phyloP scores from a whole-genome alignment of 2,113 vertebrate species.

The Cyanistes caeruleus region DNA sequence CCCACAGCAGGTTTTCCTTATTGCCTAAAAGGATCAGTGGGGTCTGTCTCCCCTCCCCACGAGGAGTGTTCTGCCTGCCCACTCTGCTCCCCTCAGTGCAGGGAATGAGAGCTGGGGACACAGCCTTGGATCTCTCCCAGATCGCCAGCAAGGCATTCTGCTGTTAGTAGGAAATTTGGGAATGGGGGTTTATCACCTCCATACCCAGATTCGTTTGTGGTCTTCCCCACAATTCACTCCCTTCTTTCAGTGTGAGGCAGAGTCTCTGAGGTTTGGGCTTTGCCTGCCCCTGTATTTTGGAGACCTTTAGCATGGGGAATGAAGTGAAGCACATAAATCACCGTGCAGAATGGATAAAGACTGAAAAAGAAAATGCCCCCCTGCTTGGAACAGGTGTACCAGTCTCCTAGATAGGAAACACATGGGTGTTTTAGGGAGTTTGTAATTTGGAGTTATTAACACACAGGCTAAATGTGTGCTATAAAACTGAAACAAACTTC shows the following conservation, averaged over 20 bases:
- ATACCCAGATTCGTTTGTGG: not conserved
- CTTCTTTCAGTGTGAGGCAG: not conserved
- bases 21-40: not conserved
- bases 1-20: not conserved
- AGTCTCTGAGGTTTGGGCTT: not conserved
- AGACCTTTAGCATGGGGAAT: not conserved
- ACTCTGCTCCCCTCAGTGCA: not conserved
- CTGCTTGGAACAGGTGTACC: not conserved
- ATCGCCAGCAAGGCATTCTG: not conserved
- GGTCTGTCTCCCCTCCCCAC: not conserved
- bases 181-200: no score
- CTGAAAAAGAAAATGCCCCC: not conserved
- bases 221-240: not conserved
- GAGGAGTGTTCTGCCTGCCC: not conserved
- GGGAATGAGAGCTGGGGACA: not conserved
- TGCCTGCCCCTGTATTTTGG: not conserved
- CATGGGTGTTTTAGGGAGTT: not conserved
- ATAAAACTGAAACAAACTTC: not conserved
- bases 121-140: not conserved
- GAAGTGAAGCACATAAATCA: not conserved
- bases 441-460: not conserved
- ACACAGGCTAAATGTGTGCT: not conserved
- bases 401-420: not conserved
- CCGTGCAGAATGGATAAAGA: not conserved
- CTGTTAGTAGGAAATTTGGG: not conserved